These are phyloP conservation scores for Gouania willdenowi DNA, from an alignment of 2,797 vertebrate species.

Conservation along the genomic window DNA sequence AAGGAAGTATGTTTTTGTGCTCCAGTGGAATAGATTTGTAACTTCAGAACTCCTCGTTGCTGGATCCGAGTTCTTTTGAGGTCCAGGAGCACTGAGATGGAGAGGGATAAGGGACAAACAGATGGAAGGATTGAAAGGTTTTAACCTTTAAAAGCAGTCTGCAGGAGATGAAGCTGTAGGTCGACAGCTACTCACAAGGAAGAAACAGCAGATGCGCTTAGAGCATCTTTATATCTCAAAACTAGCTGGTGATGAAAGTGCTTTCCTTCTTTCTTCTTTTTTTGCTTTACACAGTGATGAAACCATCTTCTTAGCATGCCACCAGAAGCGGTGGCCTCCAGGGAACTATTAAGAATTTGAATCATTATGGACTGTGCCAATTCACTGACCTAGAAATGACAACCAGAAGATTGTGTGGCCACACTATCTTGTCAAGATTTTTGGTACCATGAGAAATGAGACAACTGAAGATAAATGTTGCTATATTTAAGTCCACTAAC, in stretches of 20 bases:
- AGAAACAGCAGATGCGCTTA: slow-evolving; percentile 48
- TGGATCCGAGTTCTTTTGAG: slow-evolving; percentile 1
- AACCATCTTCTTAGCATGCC: slow-evolving; percentile 10
- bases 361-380: slow-evolving; percentile 6
- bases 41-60: no score
- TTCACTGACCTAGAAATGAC: slow-evolving; percentile 7
- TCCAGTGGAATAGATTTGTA: no score
- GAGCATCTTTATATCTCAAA: slow-evolving; percentile 30
- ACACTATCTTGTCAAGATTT: no score
- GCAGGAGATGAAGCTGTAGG: slow-evolving; percentile 17
- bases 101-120: slow-evolving; percentile 23
- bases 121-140: slow-evolving; percentile 17
- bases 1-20: no score
- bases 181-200: slow-evolving; percentile 23
- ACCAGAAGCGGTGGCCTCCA: slow-evolving; percentile 27
- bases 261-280: not conserved
- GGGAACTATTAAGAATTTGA: slow-evolving; percentile 36
- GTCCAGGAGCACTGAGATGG: slow-evolving; percentile 22
- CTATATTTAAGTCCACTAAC: slow-evolving; percentile 18
- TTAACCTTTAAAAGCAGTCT: slow-evolving; percentile 37
- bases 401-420: slow-evolving; percentile 42
- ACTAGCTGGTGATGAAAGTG: slow-evolving; percentile 3
- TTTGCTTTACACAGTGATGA: no score
- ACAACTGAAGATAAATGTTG: slow-evolving; percentile 16
- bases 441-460: slow-evolving; percentile 15